These are phyloP conservation scores for Rhodeus uyekii DNA, from an alignment of 2,797 vertebrate genomes.

Conservation along the genomic window DNA sequence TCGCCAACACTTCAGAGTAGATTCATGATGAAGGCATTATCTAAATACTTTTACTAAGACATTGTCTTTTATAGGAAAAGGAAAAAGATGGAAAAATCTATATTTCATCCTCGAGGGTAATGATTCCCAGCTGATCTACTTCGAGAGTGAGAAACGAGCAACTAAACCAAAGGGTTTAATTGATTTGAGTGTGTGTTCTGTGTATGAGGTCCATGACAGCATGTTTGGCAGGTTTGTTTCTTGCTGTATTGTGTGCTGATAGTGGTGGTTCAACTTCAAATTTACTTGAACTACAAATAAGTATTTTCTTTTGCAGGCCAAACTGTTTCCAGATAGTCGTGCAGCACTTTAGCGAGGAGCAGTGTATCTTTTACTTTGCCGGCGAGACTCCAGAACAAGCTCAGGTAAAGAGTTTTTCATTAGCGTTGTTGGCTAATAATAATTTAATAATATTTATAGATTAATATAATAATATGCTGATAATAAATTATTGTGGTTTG, in stretches of 20 bases:
- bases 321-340: conserved; percentile 99
- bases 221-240: conserved; percentile 90
- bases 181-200: conserved; percentile 95
- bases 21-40: neutral
- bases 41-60: neutral
- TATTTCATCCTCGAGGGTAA: conserved; percentile 98
- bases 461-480: too few species aligned
- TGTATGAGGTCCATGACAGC: conserved; percentile 96
- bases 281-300: neutral
- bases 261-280: neutral
- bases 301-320: conserved; percentile 80
- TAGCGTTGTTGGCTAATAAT: neutral
- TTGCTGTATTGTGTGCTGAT: conserved; percentile 7
- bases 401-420: conserved; percentile 76
- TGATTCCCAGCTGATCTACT: conserved; percentile 98
- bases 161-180: conserved; percentile 99
- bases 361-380: conserved; percentile 99
- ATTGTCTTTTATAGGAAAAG: conserved; percentile 84
- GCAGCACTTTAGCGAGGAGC: conserved; percentile 99
- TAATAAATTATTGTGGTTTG: too few species aligned
- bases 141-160: conserved; percentile 98
- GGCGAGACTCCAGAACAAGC: conserved; percentile 93
- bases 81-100: conserved; percentile 96
- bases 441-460: too few species aligned
- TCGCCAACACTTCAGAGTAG: neutral